phyloP scores from a whole-genome alignment of 2,888 invertebrate species.

The Saturnia pavonia region DNA sequence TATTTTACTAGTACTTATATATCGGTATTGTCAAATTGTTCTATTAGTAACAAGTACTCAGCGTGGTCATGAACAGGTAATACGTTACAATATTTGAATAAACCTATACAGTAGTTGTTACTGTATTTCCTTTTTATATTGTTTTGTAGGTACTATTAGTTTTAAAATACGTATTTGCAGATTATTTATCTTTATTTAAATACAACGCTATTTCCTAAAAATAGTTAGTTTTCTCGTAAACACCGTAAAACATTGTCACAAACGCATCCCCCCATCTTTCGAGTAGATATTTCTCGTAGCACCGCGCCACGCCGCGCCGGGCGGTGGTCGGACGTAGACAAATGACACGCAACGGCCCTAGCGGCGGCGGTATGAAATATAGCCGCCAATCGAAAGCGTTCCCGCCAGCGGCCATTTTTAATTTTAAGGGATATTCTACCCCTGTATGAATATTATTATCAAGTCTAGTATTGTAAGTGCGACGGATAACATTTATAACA shows the following conservation, averaged over 20 bases:
- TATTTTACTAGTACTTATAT: no score
- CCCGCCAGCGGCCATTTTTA: slow-evolving; percentile 78
- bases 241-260: slow-evolving; percentile 57
- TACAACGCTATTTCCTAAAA: background rate
- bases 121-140: no score
- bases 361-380: slow-evolving; percentile 75
- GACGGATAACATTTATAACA: slow-evolving; percentile 1
- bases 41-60: no score
- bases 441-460: slow-evolving; percentile 38
- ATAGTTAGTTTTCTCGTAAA: slow-evolving; percentile 24
- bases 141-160: no score
- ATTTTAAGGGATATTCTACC: slow-evolving; percentile 78
- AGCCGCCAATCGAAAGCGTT: slow-evolving; percentile 76
- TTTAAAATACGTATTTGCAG: no score
- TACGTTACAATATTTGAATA: no score
- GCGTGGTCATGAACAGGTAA: no score
- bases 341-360: slow-evolving; percentile 71
- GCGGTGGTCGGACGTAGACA: slow-evolving; percentile 71
- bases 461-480: slow-evolving; percentile 15
- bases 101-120: no score
- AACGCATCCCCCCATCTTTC: slow-evolving; percentile 66
- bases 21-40: no score
- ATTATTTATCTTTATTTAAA: no score
- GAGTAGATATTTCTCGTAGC: slow-evolving; percentile 62
- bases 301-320: slow-evolving; percentile 29